Evolutionary conservation across 2,888 invertebrate genomes (phyloP).

Genomic region (Heliconius ismenius): DNA sequence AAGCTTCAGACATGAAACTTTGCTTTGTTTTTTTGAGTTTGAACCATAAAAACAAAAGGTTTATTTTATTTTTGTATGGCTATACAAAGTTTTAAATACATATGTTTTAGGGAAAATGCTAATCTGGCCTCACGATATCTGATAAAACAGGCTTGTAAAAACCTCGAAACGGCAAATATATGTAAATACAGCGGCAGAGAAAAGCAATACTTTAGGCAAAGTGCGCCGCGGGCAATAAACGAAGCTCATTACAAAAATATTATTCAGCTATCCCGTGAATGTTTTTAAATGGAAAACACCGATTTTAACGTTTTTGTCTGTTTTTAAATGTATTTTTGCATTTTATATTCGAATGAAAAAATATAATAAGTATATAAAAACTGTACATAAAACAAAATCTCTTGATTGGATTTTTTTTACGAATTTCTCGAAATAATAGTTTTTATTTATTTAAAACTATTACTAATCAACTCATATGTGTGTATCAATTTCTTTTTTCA

Average conservation of each 20-base stretch:
- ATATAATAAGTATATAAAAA: not conserved
- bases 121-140: slow-evolving; percentile 48
- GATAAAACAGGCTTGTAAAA: slow-evolving; percentile 51
- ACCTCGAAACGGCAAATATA: slow-evolving; percentile 48
- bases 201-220: slow-evolving; percentile 49
- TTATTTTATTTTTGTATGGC: slow-evolving; percentile 4
- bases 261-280: slow-evolving; percentile 50
- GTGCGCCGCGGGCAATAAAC: slow-evolving; percentile 49
- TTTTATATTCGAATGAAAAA: slow-evolving; percentile 28
- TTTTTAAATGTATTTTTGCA: slow-evolving; percentile 31
- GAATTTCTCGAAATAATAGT: too few species aligned
- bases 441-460: too few species aligned
- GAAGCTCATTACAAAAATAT: slow-evolving; percentile 52
- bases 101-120: slow-evolving; percentile 44
- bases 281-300: slow-evolving; percentile 48
- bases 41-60: not conserved
- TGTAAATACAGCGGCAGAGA: slow-evolving; percentile 48
- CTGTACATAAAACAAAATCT: not conserved
- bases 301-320: slow-evolving; percentile 42
- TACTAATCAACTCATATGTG: too few species aligned
- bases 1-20: not conserved
- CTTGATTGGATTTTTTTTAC: not conserved
- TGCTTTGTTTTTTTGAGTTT: not conserved
- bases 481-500: too few species aligned
- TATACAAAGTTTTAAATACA: slow-evolving; percentile 31